These are phyloP conservation scores for Habropoda laboriosa DNA, from an alignment of 1,140 invertebrate species.

Conservation along the genomic window DNA sequence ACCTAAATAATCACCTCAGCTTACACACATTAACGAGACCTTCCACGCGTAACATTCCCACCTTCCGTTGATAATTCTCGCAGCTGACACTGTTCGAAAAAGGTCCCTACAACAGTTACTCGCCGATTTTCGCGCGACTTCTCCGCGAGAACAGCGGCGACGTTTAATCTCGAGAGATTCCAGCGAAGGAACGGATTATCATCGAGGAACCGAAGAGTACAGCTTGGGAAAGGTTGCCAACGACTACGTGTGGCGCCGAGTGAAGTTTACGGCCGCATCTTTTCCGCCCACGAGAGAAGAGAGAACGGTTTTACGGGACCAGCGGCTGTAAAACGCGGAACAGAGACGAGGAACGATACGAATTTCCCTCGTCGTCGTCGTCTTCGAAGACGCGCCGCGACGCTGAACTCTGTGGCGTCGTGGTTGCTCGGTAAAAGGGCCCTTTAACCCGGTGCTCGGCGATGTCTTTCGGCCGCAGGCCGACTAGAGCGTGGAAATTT, in stretches of 20 bases:
- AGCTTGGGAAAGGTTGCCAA: conserved; percentile 26
- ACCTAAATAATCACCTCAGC: no score
- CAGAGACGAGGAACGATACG: conserved; percentile 26
- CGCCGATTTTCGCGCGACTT: no score
- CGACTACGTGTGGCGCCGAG: conserved; percentile 19
- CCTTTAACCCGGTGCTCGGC: conserved; percentile 23
- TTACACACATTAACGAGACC: no score
- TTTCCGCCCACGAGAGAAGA: conserved; percentile 39
- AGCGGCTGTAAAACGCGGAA: conserved; percentile 39
- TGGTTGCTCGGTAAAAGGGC: neutral
- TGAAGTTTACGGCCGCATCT: conserved; percentile 45
- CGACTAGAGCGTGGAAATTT: conserved; percentile 9
- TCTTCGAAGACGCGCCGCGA: conserved; percentile 12
- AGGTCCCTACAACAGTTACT: no score
- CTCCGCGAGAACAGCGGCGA: no score
- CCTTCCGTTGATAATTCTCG: no score
- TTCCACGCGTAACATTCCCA: no score
- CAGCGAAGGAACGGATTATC: neutral
- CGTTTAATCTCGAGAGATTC: no score
- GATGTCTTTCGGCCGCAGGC: neutral
- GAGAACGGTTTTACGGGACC: neutral
- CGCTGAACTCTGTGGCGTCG: neutral
- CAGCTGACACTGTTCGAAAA: no score
- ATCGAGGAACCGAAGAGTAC: neutral
- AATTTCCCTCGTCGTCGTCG: conserved; percentile 36